Percentiles rank a stretch among this genome's conserved stretches.
Evolutionary conservation across 2,888 invertebrate species (phyloP).

Genomic region (Dicycla oo): DNA sequence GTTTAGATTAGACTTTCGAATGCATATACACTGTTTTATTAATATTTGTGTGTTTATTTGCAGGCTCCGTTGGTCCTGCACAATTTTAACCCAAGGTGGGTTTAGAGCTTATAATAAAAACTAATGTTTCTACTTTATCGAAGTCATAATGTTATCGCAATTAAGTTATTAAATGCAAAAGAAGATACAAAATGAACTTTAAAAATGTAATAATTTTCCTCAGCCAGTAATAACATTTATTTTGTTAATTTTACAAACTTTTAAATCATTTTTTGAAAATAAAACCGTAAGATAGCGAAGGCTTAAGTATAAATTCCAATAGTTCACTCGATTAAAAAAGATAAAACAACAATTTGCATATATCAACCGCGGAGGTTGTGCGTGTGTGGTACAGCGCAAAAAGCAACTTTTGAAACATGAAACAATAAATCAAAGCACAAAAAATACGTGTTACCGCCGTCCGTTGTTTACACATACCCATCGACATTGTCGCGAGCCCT

Average conservation of each 20-base stretch:
- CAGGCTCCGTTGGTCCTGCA: neutral
- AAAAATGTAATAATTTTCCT: slow-evolving; percentile 30
- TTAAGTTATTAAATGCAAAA: slow-evolving; percentile 55
- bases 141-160: slow-evolving; percentile 44
- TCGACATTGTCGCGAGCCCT: slow-evolving; percentile 84
- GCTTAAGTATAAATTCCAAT: slow-evolving; percentile 56
- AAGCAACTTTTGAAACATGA: slow-evolving; percentile 86
- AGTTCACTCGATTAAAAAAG: slow-evolving; percentile 61
- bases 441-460: slow-evolving; percentile 87
- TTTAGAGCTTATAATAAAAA: slow-evolving; percentile 46
- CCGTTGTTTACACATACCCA: slow-evolving; percentile 85
- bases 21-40: slow-evolving; percentile 23
- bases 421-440: slow-evolving; percentile 89
- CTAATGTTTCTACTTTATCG: slow-evolving; percentile 49
- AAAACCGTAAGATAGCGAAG: slow-evolving; percentile 35
- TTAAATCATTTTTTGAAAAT: slow-evolving; percentile 47
- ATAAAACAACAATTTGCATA: slow-evolving; percentile 74
- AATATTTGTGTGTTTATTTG: slow-evolving; percentile 25
- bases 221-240: slow-evolving; percentile 39
- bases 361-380: slow-evolving; percentile 79
- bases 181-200: slow-evolving; percentile 33
- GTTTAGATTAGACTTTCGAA: slow-evolving; percentile 56
- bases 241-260: slow-evolving; percentile 40
- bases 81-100: slow-evolving; percentile 13
- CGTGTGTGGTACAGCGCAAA: slow-evolving; percentile 87